Evolutionary conservation across 2,113 vertebrate genomes (phyloP), one percentile per base, ranked within the genome.

Genomic region (Prunella himalayana): DNA sequence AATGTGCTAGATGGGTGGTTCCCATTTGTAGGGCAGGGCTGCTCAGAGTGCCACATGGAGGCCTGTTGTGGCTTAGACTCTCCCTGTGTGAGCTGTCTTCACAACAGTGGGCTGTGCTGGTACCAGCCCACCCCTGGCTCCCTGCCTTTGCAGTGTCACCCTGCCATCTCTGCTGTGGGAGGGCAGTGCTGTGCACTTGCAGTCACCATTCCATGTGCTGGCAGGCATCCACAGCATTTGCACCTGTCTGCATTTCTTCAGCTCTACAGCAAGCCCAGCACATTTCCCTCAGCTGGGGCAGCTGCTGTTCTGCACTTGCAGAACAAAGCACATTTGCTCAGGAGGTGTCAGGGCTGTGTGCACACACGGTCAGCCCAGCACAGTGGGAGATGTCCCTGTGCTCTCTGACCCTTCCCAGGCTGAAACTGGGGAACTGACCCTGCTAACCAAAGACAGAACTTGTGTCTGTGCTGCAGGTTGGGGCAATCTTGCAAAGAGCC

Each of bases 381-480:
- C 0, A 2, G 53, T 13, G 53, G 41, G 44, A 81, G 72, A 25
- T 17, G 37, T n/a, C 0, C 0, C 27, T 22, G 35, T 27, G 61
- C n/a, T 37, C 54, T 53, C 27, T 57, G 17, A 14, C 25, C 9
- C 41, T 64, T 73, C 60, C 44, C 13, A 18, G 54, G 44, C 33
- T 81, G 44, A 64, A 63, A 54, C 11, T 49, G 63, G 37, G 45
- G 23, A 73, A 31, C 33, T 31, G 39, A 41, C 35, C 19, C 5
- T 0, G n/a, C 47, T 27, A 41, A 49, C 22, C 25, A 28, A 41
- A 64, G 59, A 20, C 0, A 3, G 10, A 10, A 9, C 13, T 35
- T 61, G 54, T 50, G 41, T 60, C 69, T 15, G 4, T 47, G 49
- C 33, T 64, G 64, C 45, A 41, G 35, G 50, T 37, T 45, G 45